phyloP scores from a whole-genome alignment of 2,113 vertebrate genomes.

The Seriola quinqueradiata region DNA sequence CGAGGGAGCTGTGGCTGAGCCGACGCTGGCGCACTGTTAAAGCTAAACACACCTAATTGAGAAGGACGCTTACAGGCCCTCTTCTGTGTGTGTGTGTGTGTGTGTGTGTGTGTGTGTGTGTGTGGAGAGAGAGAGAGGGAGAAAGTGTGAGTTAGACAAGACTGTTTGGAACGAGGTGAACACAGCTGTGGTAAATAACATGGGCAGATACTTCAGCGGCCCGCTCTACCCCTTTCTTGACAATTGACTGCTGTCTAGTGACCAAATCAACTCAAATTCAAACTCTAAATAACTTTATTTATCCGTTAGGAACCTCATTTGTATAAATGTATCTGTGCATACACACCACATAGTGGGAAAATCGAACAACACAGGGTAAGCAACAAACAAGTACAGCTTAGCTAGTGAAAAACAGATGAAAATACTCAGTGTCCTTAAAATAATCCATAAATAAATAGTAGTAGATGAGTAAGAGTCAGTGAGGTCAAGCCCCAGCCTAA shows the following conservation, averaged over 20 bases:
- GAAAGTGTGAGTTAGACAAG: conserved; percentile 37
- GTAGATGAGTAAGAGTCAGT: no score
- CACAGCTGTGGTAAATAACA: conserved; percentile 57
- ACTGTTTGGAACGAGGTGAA: conserved; percentile 38
- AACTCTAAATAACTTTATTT: no score
- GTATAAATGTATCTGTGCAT: no score
- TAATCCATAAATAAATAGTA: no score
- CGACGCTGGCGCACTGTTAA: conserved; percentile 72
- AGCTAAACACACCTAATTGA: conserved; percentile 82
- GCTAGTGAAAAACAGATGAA: no score
- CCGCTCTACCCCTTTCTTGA: conserved; percentile 1
- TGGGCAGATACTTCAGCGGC: conserved; percentile 15
- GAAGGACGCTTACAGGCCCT: conserved; percentile 75
- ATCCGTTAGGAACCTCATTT: no score
- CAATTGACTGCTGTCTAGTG: conserved; percentile 6
- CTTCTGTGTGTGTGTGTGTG: conserved; percentile 68
- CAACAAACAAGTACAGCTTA: no score
- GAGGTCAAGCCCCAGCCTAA: no score
- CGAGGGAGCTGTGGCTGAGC: conserved; percentile 73
- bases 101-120: conserved; percentile 27
- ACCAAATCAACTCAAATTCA: neutral
- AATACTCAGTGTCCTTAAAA: no score
- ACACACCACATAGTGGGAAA: no score
- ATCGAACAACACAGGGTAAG: no score
- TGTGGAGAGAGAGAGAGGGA: neutral